Conservation (phyloP, 1,140 invertebrate species). For the roundworm (Caenorhabditis elegans) region WBcel235 BX284603.4:13724001-13724500, state of each 20-base stretch:
- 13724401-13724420: too few species aligned
- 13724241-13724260: conserved; percentile 10
- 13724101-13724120: conserved; percentile 19
- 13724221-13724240: neutral
- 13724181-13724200: neutral
- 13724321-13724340: neutral
- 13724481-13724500: too few species aligned
- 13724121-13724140: neutral
- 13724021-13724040: neutral
- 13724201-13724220: conserved; percentile 18
- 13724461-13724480: too few species aligned
- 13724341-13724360: neutral
- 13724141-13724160: neutral
- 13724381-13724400: conserved; percentile 22
- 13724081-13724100: conserved; percentile 30
- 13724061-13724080: conserved; percentile 1
- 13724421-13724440: too few species aligned
- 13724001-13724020: conserved; percentile 2
- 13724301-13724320: neutral
- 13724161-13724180: neutral
- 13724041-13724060: too few species aligned
- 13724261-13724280: too few species aligned
- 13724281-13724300: conserved; percentile 7
- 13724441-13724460: too few species aligned
- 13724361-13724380: neutral